These are phyloP conservation scores for Ylistrum balloti DNA, from an alignment of 1,140 invertebrate genomes.

Conservation along the genomic window DNA sequence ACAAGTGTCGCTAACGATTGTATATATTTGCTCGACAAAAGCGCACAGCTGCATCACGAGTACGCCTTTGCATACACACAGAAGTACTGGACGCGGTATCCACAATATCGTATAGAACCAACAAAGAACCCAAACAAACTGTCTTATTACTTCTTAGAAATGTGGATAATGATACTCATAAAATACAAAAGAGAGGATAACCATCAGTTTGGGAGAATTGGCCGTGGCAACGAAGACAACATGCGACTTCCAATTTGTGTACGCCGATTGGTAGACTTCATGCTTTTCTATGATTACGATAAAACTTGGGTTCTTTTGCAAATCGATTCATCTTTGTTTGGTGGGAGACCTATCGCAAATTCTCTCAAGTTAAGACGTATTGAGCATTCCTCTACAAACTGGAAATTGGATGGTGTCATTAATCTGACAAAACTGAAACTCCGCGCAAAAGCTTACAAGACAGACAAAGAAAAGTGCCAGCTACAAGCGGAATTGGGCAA, in stretches of 20 bases:
- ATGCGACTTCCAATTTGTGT: constrained; percentile 18
- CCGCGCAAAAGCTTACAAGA: background rate
- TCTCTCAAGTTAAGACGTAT: background rate
- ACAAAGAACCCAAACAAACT: background rate
- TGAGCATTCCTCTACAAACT: background rate
- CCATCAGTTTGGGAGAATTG: background rate
- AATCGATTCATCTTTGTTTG: constrained; percentile 9
- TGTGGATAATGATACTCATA: background rate
- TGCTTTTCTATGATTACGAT: background rate
- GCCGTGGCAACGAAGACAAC: background rate
- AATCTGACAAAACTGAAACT: constrained; percentile 13
- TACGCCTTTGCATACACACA: background rate
- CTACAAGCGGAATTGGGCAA: background rate
- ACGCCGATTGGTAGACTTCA: background rate
- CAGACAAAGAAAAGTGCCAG: background rate
- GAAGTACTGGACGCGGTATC: background rate
- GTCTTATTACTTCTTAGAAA: background rate
- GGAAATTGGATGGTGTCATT: background rate
- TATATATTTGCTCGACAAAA: background rate
- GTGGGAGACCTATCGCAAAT: background rate
- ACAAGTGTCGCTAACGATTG: background rate
- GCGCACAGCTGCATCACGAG: background rate
- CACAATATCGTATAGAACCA: background rate
- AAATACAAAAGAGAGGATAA: background rate
- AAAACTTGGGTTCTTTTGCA: background rate